These are phyloP conservation scores for Trematocara stigmaticum DNA, from an alignment of 2,113 vertebrate genomes.

Conservation along the genomic window DNA sequence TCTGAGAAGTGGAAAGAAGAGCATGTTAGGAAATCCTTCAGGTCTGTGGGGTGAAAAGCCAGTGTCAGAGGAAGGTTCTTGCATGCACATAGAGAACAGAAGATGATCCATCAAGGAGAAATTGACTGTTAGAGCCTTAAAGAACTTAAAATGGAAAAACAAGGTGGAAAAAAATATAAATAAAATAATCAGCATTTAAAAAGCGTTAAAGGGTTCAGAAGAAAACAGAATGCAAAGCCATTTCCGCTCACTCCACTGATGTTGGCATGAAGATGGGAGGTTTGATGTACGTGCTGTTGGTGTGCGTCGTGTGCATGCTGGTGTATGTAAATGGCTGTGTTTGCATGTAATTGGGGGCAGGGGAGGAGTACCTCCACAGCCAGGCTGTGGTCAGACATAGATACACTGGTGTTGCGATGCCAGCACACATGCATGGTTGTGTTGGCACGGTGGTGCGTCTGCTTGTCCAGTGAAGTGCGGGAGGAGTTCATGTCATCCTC, in stretches of 20 bases:
- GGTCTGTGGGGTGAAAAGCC: slow-evolving; percentile 35
- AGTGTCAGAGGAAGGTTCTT: neutral
- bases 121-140: neutral
- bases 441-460: slow-evolving; percentile 86
- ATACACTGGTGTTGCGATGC: slow-evolving; percentile 94
- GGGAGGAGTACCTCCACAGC: slow-evolving; percentile 85
- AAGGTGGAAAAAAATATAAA: neutral
- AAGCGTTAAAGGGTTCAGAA: neutral
- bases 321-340: neutral
- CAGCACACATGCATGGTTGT: slow-evolving; percentile 95
- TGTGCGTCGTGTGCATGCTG: neutral
- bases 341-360: neutral
- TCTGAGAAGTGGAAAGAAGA: neutral
- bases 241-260: neutral
- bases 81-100: neutral
- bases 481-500: slow-evolving; percentile 83
- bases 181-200: neutral
- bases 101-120: neutral
- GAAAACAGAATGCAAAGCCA: neutral
- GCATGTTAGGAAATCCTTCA: neutral
- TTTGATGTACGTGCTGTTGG: neutral
- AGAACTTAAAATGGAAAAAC: neutral
- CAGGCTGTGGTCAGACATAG: slow-evolving; percentile 88
- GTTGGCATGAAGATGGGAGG: neutral
- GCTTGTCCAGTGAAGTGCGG: slow-evolving; percentile 81